Evolutionary conservation across 2,113 vertebrate genomes (phyloP), one percentile per base, ranked within the genome.

Genomic region (Erpornis zantholeuca): DNA sequence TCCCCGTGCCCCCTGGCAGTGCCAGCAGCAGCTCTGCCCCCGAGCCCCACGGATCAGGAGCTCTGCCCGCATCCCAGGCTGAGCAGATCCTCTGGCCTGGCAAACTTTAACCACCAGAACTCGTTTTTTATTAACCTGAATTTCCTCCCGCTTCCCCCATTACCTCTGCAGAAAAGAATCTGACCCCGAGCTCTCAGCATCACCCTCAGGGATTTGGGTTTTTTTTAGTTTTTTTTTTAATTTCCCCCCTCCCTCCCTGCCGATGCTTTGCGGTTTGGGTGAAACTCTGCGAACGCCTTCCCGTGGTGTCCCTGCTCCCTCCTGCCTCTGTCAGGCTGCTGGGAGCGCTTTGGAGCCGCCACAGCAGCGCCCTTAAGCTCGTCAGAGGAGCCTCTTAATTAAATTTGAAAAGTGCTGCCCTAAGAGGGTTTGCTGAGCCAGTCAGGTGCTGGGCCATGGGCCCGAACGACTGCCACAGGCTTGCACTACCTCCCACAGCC

Each of bases 401-500:
- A 92, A 97, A 96, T 97, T 95, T 96, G 96, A 96, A 96, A 97
- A 96, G 27, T 9, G 88, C 94, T 53, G 27, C 87, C 93, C 78
- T 88, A 76, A 96, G 97, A 95, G 86, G 97, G 86, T 96, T 97
- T 98, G 97, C 97, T 66, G 98, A 96, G 71, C 9, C 36, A 79
- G 97, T 98, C 96, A 98, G 98, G 98, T 98, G 98, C 96, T 95
- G 91, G 96, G 98, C 98, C 97, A 60, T 91, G 92, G 97, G 95
- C 92, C 97, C 78, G 96, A 97, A 97, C 95, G 96, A 96, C 98
- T 98, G 98, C 98, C 98, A 96, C 98, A 44, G 98, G 95, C 98
- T 98, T 98, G 98, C 97, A 98, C 98, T 81, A 95, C 98, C 97
- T 98, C 98, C 97, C 97, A 97, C 98, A 92, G 85, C 64, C 97